These are phyloP conservation scores for Eonycteris spelaea DNA, from an alignment of 2,113 vertebrate species.

Conservation along the genomic window DNA sequence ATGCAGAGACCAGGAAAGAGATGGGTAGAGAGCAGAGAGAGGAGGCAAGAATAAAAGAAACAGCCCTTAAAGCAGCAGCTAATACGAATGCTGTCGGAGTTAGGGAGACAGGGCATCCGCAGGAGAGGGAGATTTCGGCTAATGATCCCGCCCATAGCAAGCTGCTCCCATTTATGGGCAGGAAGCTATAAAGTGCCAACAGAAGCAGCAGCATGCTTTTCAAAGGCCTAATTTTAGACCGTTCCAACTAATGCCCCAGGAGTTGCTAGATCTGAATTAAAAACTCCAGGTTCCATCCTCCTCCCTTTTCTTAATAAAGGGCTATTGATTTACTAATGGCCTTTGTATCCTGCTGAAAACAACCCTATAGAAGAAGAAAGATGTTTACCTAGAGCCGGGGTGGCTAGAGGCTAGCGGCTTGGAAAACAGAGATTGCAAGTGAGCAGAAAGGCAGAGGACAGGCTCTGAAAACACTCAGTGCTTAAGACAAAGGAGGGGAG, in stretches of 20 bases:
- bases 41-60: conserved; percentile 23
- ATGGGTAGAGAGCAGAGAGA: not conserved
- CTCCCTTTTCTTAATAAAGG: conserved; percentile 61
- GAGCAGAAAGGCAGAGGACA: not conserved
- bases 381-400: conserved; percentile 14
- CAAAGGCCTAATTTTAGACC: conserved; percentile 70
- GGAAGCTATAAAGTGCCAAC: conserved; percentile 63
- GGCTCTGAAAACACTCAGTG: not conserved
- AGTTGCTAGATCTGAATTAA: conserved; percentile 72
- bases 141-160: conserved; percentile 30
- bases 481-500: not conserved
- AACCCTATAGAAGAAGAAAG: conserved; percentile 43
- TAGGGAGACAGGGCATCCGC: not conserved
- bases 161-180: conserved; percentile 53
- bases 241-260: conserved; percentile 49
- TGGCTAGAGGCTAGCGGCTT: not conserved
- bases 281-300: conserved; percentile 47
- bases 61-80: not conserved
- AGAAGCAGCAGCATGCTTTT: conserved; percentile 34
- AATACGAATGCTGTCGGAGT: not conserved
- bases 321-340: conserved; percentile 75
- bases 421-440: not conserved
- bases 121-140: conserved; percentile 35
- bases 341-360: conserved; percentile 59
- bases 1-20: not conserved